Conservation (phyloP, 2,113 vertebrate species). For the Seriola dumerili region DNA sequence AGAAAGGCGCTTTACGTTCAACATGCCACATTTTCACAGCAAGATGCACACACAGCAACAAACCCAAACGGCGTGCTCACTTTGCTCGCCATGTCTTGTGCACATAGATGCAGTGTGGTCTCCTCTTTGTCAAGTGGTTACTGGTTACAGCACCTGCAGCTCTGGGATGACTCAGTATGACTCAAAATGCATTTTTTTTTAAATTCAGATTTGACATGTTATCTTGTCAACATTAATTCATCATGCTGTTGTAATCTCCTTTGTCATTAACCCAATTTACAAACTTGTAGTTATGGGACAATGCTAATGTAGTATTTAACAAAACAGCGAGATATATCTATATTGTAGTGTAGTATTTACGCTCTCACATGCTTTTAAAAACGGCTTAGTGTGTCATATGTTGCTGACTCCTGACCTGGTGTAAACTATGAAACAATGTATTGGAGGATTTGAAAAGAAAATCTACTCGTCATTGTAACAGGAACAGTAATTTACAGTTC, state of each 20-base stretch:
- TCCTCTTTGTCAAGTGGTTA: too few species aligned
- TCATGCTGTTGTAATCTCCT: too few species aligned
- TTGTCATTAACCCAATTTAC: neutral
- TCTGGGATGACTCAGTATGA: too few species aligned
- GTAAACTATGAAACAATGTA: neutral
- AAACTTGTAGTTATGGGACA: neutral
- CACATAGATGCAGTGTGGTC: too few species aligned
- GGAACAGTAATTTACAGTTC: slow-evolving; percentile 42
- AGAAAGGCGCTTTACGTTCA: too few species aligned
- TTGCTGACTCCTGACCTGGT: slow-evolving; percentile 31
- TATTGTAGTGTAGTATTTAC: neutral
- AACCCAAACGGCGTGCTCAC: neutral
- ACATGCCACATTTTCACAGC: neutral
- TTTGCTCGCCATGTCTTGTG: too few species aligned
- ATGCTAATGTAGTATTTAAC: neutral
- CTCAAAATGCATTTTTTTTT: too few species aligned
- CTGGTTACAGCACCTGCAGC: too few species aligned
- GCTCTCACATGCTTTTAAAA: neutral
- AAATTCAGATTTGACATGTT: too few species aligned
- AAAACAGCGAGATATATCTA: neutral
- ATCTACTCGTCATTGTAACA: neutral
- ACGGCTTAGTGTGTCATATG: neutral
- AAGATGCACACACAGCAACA: neutral
- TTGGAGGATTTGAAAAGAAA: neutral
- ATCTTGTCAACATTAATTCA: too few species aligned